Conservation (phyloP, 2,888 invertebrate species). For the Protula sp. region DNA sequence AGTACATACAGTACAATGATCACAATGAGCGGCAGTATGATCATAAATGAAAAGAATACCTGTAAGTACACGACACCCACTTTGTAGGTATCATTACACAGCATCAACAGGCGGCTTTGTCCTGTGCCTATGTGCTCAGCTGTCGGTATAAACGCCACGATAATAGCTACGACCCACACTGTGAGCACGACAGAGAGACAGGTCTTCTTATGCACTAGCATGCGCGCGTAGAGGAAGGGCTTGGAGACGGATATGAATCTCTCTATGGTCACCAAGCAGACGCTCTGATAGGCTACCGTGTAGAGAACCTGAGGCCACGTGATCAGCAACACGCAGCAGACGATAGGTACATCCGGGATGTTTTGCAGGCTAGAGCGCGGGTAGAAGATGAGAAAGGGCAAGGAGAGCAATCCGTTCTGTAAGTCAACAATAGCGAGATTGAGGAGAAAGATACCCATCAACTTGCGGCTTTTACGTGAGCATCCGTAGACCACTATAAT, state of each 20-base stretch:
- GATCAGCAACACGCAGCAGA: not conserved
- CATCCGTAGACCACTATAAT: not conserved
- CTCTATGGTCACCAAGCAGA: not conserved
- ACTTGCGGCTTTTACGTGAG: not conserved
- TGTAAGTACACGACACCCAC: not conserved
- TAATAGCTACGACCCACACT: not conserved
- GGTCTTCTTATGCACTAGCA: not conserved
- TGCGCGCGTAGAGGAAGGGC: not conserved
- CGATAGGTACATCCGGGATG: not conserved
- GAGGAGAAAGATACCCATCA: not conserved
- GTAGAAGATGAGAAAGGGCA: not conserved
- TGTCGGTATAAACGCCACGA: not conserved
- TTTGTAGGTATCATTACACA: not conserved
- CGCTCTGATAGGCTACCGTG: not conserved
- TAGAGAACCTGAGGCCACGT: not conserved
- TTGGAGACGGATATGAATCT: not conserved
- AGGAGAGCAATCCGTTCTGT: not conserved
- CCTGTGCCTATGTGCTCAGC: not conserved
- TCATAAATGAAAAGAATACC: not conserved
- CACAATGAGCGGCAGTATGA: not conserved
- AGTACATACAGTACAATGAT: not conserved
- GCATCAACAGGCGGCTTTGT: not conserved
- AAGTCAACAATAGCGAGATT: not conserved
- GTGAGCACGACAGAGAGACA: not conserved
- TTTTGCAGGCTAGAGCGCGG: not conserved